Percentiles rank a stretch among this genome's conserved stretches.
phyloP scores from a whole-genome alignment of 2,797 vertebrate genomes.

The Sebastolobus altivelis region DNA sequence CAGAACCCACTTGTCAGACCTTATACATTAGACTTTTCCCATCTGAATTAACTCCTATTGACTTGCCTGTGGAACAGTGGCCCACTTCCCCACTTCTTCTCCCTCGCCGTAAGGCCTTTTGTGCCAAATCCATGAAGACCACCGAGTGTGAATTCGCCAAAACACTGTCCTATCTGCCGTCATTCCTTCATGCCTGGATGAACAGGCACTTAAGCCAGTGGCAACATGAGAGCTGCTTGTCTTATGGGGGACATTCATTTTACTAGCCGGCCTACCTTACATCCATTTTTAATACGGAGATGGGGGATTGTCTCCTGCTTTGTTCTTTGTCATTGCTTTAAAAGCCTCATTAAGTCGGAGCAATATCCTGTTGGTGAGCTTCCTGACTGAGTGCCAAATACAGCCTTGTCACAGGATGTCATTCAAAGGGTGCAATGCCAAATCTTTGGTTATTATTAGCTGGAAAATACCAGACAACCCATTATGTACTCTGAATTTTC shows the following conservation, averaged over 20 bases:
- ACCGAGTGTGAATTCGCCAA: conserved; percentile 53
- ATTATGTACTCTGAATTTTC: neutral
- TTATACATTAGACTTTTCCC: neutral
- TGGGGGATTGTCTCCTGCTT: conserved; percentile 24
- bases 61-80: conserved; percentile 48
- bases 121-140: conserved; percentile 60
- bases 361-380: conserved; percentile 31
- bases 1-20: conserved; percentile 4
- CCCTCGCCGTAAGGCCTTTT: conserved; percentile 52
- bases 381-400: conserved; percentile 6
- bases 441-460: neutral
- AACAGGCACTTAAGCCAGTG: conserved; percentile 31
- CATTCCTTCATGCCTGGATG: conserved; percentile 51
- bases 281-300: conserved; percentile 64
- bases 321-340: conserved; percentile 37
- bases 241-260: conserved; percentile 30
- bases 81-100: conserved; percentile 73
- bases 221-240: conserved; percentile 32
- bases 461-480: neutral
- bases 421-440: neutral
- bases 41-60: conserved; percentile 35
- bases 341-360: conserved; percentile 51
- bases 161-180: conserved; percentile 42
- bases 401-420: neutral
- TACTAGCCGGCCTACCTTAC: conserved; percentile 29